phyloP scores from a whole-genome alignment of 2,888 invertebrate species.

The Marronus borbonicus region DNA sequence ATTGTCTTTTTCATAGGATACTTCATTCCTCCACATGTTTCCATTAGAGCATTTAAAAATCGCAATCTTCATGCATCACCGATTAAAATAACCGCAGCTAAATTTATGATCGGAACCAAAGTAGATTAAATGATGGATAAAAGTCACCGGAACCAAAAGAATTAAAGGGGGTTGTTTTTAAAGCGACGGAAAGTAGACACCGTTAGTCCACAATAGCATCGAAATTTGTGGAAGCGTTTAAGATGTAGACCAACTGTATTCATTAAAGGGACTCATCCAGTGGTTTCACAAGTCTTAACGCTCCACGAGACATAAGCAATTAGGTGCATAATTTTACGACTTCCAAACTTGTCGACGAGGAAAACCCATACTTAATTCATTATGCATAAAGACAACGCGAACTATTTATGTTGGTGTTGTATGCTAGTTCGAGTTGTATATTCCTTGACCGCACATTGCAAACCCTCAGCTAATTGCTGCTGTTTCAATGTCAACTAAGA shows the following conservation, averaged over 20 bases:
- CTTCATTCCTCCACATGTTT: slow-evolving; percentile 10
- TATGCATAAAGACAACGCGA: slow-evolving; percentile 40
- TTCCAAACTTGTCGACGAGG: slow-evolving; percentile 43
- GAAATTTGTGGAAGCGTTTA: slow-evolving; percentile 53
- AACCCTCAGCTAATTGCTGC: slow-evolving; percentile 29
- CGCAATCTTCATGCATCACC: neutral
- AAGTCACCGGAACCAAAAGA: slow-evolving; percentile 28
- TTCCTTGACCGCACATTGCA: slow-evolving; percentile 12
- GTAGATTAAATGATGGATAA: slow-evolving; percentile 33
- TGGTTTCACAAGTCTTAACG: slow-evolving; percentile 67
- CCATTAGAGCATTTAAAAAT: slow-evolving; percentile 23
- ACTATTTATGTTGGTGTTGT: slow-evolving; percentile 7
- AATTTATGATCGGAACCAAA: slow-evolving; percentile 29
- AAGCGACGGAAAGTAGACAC: slow-evolving; percentile 27
- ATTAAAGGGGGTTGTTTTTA: neutral
- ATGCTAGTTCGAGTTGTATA: slow-evolving; percentile 19
- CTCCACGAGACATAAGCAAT: slow-evolving; percentile 69
- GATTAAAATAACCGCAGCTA: slow-evolving; percentile 1
- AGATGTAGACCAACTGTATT: slow-evolving; percentile 63
- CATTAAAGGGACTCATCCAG: slow-evolving; percentile 65
- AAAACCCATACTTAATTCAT: slow-evolving; percentile 47
- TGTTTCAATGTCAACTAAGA: slow-evolving; percentile 22
- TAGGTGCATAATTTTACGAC: slow-evolving; percentile 71
- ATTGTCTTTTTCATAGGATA: slow-evolving; percentile 4
- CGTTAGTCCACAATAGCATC: slow-evolving; percentile 10